Percentiles rank a stretch among this genome's conserved stretches.
Conservation (phyloP, 2,888 invertebrate genomes). For the Orthonychiurus folsomi region DNA sequence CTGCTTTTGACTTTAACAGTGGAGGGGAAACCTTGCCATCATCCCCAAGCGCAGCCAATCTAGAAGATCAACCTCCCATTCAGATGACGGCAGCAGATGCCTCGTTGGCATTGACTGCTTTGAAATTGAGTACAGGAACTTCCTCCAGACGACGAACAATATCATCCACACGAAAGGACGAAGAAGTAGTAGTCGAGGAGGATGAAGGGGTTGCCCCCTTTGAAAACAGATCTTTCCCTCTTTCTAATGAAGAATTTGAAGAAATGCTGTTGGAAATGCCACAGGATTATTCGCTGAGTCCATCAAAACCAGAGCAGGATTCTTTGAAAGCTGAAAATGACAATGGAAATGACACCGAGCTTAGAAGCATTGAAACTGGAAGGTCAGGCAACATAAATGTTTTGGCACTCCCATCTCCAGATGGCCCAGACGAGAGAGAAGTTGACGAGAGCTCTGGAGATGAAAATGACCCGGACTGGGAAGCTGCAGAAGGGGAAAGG, state of each 20-base stretch:
- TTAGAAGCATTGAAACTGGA: no score
- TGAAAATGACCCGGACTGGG: background rate
- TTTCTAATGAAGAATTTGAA: background rate
- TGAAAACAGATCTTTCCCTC: background rate
- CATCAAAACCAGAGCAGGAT: background rate
- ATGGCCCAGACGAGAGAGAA: no score
- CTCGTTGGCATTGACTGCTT: background rate
- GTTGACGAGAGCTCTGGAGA: background rate
- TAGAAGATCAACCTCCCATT: background rate
- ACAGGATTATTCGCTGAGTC: background rate
- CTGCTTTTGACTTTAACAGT: background rate
- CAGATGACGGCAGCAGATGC: background rate
- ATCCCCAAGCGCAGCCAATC: no score
- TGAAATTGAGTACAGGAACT: background rate
- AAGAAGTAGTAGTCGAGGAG: background rate
- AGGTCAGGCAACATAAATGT: no score
- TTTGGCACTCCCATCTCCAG: no score
- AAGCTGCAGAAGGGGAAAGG: background rate
- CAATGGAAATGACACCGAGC: no score
- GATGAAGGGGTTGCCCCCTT: background rate
- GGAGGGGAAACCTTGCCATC: background rate
- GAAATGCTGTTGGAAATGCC: background rate
- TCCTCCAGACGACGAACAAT: background rate
- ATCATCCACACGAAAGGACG: background rate
- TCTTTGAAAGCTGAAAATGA: no score